Percentiles rank a stretch among this genome's conserved stretches.
These are phyloP conservation scores for Sarcoramphus papa DNA, from an alignment of 2,797 vertebrate species.

Conservation along the genomic window DNA sequence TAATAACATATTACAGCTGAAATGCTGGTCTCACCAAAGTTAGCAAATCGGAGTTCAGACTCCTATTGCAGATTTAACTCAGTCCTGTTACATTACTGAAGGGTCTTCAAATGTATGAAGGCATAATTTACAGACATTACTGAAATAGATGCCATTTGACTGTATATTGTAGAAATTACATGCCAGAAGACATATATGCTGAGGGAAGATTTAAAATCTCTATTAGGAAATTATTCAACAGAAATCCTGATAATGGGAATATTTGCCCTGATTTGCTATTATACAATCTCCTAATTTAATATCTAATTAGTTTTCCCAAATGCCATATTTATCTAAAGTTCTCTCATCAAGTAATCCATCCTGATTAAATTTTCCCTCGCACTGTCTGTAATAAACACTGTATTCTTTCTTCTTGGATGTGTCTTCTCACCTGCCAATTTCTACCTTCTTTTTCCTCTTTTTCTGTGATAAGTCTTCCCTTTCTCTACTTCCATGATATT, in stretches of 20 bases:
- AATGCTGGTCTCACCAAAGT: background rate
- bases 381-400: background rate
- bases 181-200: background rate
- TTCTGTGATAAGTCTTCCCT: background rate
- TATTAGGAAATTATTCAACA: background rate
- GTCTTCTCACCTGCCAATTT: background rate
- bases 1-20: background rate
- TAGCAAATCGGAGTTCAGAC: background rate
- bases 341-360: background rate
- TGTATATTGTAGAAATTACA: background rate
- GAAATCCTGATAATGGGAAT: background rate
- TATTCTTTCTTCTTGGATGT: background rate
- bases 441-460: background rate
- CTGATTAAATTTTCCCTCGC: conserved; percentile 8
- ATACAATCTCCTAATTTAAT: background rate
- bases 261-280: background rate
- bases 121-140: background rate
- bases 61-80: background rate
- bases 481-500: background rate
- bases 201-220: background rate
- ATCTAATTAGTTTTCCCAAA: conserved; percentile 20
- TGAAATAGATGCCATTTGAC: background rate
- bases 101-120: background rate
- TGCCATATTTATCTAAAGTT: background rate
- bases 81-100: background rate